These are phyloP conservation scores for Elysia crispata DNA, from an alignment of 2,888 invertebrate genomes.

Conservation along the genomic window DNA sequence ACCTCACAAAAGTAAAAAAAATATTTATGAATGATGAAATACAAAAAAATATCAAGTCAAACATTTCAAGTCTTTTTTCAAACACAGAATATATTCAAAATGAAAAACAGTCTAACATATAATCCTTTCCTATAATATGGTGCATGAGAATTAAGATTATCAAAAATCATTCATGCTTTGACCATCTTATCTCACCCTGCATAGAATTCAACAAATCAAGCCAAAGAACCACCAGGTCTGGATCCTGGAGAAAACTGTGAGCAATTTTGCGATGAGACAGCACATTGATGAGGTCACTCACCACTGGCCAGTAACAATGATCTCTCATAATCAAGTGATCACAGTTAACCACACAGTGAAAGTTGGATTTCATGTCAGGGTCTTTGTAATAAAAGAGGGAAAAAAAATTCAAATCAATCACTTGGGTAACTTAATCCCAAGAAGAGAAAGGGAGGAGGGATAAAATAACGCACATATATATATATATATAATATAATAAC, in stretches of 20 bases:
- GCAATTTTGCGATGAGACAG: conserved; percentile 95
- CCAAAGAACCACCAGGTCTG: conserved; percentile 94
- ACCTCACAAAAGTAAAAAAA: too few species aligned
- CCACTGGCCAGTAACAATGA: conserved; percentile 98
- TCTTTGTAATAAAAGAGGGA: conserved; percentile 25
- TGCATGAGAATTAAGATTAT: too few species aligned
- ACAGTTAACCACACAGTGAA: conserved; percentile 95
- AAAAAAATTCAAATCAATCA: neutral
- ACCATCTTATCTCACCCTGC: conserved; percentile 84
- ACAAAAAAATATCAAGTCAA: too few species aligned
- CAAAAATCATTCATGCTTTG: neutral
- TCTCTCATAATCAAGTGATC: conserved; percentile 95
- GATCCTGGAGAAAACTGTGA: conserved; percentile 89
- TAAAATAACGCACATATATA: too few species aligned
- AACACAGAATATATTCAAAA: too few species aligned
- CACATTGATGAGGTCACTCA: conserved; percentile 97
- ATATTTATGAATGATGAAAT: too few species aligned
- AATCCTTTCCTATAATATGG: too few species aligned
- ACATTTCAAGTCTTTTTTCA: too few species aligned
- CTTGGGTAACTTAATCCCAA: too few species aligned
- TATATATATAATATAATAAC: too few species aligned
- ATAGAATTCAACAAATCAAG: conserved; percentile 95
- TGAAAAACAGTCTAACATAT: too few species aligned
- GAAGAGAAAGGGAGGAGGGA: neutral
- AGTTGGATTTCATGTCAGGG: conserved; percentile 80